phyloP scores from a whole-genome alignment of 30 jellyfish, hydroid and myxozoan species.

The Turritopsis dohrnii region DNA sequence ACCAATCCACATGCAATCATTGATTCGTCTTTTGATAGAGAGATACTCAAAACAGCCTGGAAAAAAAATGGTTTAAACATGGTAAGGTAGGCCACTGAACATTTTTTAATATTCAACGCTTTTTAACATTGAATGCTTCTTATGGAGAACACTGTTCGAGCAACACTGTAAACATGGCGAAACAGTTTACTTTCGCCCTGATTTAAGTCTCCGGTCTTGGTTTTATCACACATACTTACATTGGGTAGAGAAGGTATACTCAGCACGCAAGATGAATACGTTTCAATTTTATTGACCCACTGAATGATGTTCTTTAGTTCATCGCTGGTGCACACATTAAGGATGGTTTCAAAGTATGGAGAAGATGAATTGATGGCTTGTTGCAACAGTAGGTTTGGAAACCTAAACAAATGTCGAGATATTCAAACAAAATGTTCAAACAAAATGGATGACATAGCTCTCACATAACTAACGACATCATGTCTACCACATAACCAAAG shows the following conservation, averaged over 20 bases:
- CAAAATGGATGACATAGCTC: too few species aligned
- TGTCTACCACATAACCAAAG: too few species aligned
- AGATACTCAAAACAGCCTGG: constrained; percentile 49
- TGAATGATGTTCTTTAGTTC: constrained; percentile 22
- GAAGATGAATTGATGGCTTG: constrained; percentile 67
- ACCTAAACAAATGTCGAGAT: constrained; percentile 43
- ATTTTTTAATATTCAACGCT: too few species aligned
- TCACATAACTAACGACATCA: too few species aligned
- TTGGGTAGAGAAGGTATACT: not conserved
- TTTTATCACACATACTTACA: not conserved
- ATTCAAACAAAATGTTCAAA: too few species aligned
- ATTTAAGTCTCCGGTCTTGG: not conserved
- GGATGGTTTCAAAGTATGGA: not conserved
- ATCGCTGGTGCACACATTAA: constrained; percentile 37
- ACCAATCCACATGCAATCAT: constrained; percentile 77
- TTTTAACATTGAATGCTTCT: too few species aligned
- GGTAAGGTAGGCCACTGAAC: too few species aligned
- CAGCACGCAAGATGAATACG: constrained; percentile 30
- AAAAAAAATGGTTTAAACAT: constrained; percentile 3
- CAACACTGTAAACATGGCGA: too few species aligned
- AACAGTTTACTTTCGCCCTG: too few species aligned
- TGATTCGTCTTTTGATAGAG: constrained; percentile 49
- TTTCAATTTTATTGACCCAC: constrained; percentile 49
- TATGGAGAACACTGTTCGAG: too few species aligned
- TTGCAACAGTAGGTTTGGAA: constrained; percentile 57